Percentiles rank a stretch among this genome's conserved stretches.
These are phyloP conservation scores for Falco naumanni DNA, from an alignment of 2,797 vertebrate species.

Conservation along the genomic window DNA sequence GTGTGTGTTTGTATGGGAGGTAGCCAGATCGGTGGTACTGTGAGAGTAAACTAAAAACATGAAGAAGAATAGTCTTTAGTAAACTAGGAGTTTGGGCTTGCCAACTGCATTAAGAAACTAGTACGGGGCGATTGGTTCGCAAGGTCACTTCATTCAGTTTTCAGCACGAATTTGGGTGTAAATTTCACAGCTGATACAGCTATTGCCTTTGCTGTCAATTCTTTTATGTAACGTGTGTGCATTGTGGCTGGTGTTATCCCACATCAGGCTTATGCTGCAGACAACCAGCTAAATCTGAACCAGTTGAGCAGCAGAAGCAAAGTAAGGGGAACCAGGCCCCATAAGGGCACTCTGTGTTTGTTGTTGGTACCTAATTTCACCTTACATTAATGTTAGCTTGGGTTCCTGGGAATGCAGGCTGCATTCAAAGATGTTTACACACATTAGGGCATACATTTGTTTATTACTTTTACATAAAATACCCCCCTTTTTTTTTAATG, in stretches of 20 bases:
- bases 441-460: neutral
- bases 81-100: neutral
- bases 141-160: neutral
- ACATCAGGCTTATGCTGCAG: neutral
- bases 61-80: neutral
- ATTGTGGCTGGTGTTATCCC: neutral
- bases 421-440: neutral
- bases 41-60: neutral
- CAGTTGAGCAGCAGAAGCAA: constrained; percentile 13
- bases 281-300: neutral
- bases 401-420: neutral
- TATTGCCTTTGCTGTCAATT: neutral
- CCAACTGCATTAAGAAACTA: neutral
- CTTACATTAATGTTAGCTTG: neutral
- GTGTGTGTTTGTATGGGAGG: neutral
- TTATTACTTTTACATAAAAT: neutral
- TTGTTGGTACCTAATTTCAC: neutral
- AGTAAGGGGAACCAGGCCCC: neutral
- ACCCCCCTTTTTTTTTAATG: neutral
- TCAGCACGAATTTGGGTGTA: neutral
- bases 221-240: neutral
- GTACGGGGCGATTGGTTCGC: neutral
- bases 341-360: neutral
- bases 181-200: constrained; percentile 1
- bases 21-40: neutral